Evolutionary conservation across 2,888 invertebrate genomes (phyloP).

Genomic region (Metellina segmentata): DNA sequence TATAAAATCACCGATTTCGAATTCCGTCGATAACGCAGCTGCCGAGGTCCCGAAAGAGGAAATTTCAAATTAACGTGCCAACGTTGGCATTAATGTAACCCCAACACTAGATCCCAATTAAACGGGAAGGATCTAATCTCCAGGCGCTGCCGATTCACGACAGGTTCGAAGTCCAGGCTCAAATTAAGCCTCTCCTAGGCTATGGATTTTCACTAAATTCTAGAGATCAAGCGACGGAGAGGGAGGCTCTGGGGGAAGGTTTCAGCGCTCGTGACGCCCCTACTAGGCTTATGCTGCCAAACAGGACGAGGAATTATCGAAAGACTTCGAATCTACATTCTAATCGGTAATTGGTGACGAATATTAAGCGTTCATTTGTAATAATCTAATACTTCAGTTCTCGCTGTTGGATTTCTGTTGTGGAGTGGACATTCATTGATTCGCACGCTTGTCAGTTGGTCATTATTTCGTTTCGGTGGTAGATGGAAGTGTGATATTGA

Average conservation of each 20-base stretch:
- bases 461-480: not conserved
- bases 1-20: not conserved
- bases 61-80: conserved; percentile 44
- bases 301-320: not conserved
- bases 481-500: not conserved
- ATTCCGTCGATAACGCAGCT: not conserved
- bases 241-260: not conserved
- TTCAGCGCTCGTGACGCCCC: no score
- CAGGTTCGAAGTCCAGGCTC: conserved; percentile 16
- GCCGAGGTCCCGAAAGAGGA: not conserved
- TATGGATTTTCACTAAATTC: conserved; percentile 44
- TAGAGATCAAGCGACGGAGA: conserved; percentile 16
- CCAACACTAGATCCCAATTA: conserved; percentile 42
- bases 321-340: not conserved
- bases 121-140: conserved; percentile 35
- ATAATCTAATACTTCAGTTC: not conserved
- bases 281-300: no score
- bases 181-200: conserved; percentile 15
- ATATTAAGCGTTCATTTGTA: conserved; percentile 10
- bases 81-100: conserved; percentile 29
- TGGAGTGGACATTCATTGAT: not conserved
- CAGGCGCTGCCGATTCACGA: conserved; percentile 29
- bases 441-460: not conserved
- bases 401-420: not conserved
- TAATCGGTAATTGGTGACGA: conserved; percentile 2